Percentiles rank a stretch among this genome's conserved stretches.
Evolutionary conservation across 1,140 invertebrate genomes (phyloP).

Genomic region (Danaus melanippus): DNA sequence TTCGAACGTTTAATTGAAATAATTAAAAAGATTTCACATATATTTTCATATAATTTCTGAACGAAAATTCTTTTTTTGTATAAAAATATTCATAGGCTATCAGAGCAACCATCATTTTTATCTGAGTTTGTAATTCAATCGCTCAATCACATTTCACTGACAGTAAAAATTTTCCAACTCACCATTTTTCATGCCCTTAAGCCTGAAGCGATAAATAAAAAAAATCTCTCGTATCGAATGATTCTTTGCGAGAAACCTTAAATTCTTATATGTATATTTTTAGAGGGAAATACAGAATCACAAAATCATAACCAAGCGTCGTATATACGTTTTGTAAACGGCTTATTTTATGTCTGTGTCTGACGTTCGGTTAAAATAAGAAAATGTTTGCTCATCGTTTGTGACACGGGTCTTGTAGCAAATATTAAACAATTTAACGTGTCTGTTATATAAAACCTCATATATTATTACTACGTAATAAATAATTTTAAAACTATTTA

Average conservation of each 20-base stretch:
- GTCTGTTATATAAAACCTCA: constrained; percentile 3
- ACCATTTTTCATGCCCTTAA: constrained; percentile 23
- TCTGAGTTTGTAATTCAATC: constrained; percentile 17
- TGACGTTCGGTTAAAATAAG: constrained; percentile 44
- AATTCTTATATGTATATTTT: no score
- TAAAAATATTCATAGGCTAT: no score
- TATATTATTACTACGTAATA: constrained; percentile 27
- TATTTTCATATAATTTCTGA: no score
- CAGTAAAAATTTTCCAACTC: constrained; percentile 19
- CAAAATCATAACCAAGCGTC: no score
- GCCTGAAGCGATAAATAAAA: constrained; percentile 23
- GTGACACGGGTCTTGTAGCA: constrained; percentile 37
- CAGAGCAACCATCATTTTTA: constrained; percentile 4
- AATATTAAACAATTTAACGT: constrained; percentile 31
- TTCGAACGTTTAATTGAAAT: no score
- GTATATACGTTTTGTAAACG: constrained; percentile 28
- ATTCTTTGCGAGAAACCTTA: no score
- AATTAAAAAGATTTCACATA: no score
- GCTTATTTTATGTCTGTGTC: constrained; percentile 34
- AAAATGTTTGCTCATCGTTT: constrained; percentile 44
- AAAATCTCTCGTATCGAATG: no score
- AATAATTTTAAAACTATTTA: no score
- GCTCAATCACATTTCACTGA: constrained; percentile 19
- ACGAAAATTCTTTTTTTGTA: constrained; percentile 16
- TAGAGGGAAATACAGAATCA: no score